A percentile compares a stretch with the other conserved stretches of the same genome.
These are phyloP conservation scores for Cervus canadensis DNA, from an alignment of 2,113 vertebrate genomes.

Conservation along the genomic window DNA sequence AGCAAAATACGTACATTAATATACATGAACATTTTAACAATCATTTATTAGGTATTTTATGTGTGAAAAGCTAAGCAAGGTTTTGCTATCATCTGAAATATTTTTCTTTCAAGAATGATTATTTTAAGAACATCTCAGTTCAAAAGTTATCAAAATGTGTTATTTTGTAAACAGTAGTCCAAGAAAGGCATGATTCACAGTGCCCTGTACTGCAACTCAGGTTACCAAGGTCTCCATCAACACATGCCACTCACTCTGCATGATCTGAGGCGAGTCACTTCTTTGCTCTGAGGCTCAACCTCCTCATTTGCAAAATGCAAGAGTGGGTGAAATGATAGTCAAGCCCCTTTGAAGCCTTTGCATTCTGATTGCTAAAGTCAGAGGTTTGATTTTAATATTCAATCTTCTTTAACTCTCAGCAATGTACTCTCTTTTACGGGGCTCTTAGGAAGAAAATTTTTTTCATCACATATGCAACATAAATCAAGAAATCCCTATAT, in stretches of 20 bases:
- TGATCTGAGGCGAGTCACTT: neutral
- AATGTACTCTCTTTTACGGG: neutral
- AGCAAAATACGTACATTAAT: neutral
- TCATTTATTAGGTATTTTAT: neutral
- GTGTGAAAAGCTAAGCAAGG: neutral
- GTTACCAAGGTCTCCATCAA: neutral
- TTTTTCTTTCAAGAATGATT: neutral
- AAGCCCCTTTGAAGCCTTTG: neutral
- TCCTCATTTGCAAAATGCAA: neutral
- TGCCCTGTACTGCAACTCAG: neutral
- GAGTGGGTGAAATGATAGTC: neutral
- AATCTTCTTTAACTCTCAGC: neutral
- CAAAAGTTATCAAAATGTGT: neutral
- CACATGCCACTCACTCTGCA: fast-evolving
- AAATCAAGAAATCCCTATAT: neutral
- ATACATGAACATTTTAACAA: neutral
- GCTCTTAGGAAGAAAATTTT: neutral
- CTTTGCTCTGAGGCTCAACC: neutral
- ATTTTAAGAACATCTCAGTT: neutral
- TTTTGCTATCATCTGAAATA: constrained; percentile 9
- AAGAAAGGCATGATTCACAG: neutral
- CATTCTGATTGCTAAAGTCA: neutral
- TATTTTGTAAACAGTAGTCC: neutral
- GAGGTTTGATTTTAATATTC: neutral
- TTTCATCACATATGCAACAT: neutral